These are phyloP conservation scores for Dinoponera quadriceps DNA, from an alignment of 1,140 invertebrate species.

Conservation along the genomic window DNA sequence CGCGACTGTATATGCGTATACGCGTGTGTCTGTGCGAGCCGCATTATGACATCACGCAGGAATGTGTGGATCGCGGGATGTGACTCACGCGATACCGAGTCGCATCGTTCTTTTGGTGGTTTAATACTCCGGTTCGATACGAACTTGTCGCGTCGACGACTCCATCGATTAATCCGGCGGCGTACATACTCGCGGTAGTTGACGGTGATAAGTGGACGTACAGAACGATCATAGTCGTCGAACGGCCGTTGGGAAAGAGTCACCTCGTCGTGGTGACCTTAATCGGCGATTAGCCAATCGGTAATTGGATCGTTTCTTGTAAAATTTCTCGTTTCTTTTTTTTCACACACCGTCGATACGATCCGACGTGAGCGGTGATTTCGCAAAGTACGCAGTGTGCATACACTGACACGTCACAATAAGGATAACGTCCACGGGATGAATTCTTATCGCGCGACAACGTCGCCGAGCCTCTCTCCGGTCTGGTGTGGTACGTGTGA, in stretches of 20 bases:
- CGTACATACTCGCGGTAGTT: background rate
- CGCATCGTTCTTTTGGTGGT: slow-evolving; percentile 56
- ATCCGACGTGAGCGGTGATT: no score
- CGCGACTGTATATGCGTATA: no score
- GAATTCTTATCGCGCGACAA: background rate
- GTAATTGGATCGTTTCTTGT: slow-evolving; percentile 15
- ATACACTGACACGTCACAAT: background rate
- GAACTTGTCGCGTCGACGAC: slow-evolving; percentile 17
- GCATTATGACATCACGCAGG: slow-evolving; percentile 71
- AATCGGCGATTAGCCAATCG: slow-evolving; percentile 35
- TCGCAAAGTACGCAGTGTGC: background rate
- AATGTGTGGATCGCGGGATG: slow-evolving; percentile 62
- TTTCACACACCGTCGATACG: slow-evolving; percentile 1
- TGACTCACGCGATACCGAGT: slow-evolving; percentile 66
- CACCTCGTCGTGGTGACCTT: slow-evolving; percentile 16
- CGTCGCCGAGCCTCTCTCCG: background rate
- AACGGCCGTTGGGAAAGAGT: background rate
- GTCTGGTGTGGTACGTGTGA: background rate
- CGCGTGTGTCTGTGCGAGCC: background rate
- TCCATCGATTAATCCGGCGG: background rate
- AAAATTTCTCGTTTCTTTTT: background rate
- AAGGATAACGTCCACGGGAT: background rate
- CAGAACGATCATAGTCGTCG: background rate
- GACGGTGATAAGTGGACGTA: background rate
- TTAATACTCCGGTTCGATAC: slow-evolving; percentile 1